phyloP scores from a whole-genome alignment of 2,113 vertebrate species.

The Melierax canorus region DNA sequence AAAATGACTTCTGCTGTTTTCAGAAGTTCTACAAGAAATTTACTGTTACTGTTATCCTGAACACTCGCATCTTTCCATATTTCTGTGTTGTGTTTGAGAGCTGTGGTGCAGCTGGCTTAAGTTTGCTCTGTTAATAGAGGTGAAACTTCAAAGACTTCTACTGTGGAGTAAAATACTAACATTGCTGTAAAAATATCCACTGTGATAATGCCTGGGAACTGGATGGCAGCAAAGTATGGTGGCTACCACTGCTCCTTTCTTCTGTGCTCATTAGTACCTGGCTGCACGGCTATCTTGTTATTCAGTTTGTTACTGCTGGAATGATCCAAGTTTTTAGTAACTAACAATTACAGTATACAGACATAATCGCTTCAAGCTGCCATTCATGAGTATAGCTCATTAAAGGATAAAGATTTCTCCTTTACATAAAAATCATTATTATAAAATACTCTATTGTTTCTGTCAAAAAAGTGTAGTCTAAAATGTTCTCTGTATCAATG shows the following conservation, averaged over 20 bases:
- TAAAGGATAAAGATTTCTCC: conserved; percentile 16
- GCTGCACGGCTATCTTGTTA: not conserved
- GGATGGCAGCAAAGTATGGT: not conserved
- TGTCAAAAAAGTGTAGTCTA: not conserved
- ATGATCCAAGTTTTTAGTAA: not conserved
- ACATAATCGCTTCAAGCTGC: not conserved
- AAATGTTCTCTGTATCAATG: not conserved
- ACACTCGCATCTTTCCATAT: not conserved
- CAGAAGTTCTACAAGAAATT: not conserved
- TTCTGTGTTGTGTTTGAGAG: not conserved
- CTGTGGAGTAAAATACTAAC: not conserved
- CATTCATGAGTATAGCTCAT: not conserved
- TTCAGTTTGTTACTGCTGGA: not conserved
- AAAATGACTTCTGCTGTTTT: not conserved
- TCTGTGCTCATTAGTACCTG: not conserved
- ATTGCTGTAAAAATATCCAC: not conserved
- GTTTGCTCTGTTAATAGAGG: not conserved
- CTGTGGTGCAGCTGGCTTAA: not conserved
- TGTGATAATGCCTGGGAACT: not conserved
- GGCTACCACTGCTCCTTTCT: not conserved
- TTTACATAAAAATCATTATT: not conserved
- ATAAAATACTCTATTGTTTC: not conserved
- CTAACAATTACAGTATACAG: not conserved
- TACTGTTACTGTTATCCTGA: not conserved
- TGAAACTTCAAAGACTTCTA: not conserved